A percentile compares a stretch with the other conserved stretches of the same genome.
Evolutionary conservation across 2,797 vertebrate species (phyloP).

Genomic region (Catamblyrhynchus diadema): DNA sequence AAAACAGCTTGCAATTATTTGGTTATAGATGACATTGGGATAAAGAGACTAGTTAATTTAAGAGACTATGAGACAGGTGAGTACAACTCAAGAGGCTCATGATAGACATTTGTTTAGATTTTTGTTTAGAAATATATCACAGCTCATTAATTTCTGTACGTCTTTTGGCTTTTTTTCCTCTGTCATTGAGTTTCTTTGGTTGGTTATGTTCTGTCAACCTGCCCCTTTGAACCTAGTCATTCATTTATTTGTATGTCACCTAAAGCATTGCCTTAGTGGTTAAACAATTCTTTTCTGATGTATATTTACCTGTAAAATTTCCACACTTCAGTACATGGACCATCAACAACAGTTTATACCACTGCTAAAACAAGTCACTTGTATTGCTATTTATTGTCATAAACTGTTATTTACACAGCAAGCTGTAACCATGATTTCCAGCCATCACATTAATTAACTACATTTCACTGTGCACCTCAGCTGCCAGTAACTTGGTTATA

Average conservation of each 20-base stretch:
- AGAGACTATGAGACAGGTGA: neutral
- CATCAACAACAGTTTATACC: neutral
- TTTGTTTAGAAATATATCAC: neutral
- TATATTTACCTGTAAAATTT: conserved; percentile 25
- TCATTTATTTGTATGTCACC: neutral
- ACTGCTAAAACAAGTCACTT: conserved; percentile 46
- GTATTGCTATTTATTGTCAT: conserved; percentile 46
- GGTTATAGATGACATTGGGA: neutral
- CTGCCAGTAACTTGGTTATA: conserved; percentile 40
- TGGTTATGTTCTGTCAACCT: neutral
- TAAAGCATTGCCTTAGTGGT: neutral
- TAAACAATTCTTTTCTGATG: neutral
- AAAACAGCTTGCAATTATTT: neutral
- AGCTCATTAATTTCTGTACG: neutral
- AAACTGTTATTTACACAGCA: conserved; percentile 50
- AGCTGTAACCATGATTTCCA: conserved; percentile 59
- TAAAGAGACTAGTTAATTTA: neutral
- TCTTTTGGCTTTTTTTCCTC: neutral
- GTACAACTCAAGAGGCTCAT: neutral
- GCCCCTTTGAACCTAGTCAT: neutral
- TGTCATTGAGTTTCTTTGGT: neutral
- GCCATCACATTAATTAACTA: conserved; percentile 56
- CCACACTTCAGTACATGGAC: neutral
- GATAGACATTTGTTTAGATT: neutral
- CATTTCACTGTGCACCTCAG: conserved; percentile 38